These are phyloP conservation scores for Rhopilema esculentum DNA, from an alignment of 30 jellyfish, hydroid and myxozoan species.

Conservation along the genomic window DNA sequence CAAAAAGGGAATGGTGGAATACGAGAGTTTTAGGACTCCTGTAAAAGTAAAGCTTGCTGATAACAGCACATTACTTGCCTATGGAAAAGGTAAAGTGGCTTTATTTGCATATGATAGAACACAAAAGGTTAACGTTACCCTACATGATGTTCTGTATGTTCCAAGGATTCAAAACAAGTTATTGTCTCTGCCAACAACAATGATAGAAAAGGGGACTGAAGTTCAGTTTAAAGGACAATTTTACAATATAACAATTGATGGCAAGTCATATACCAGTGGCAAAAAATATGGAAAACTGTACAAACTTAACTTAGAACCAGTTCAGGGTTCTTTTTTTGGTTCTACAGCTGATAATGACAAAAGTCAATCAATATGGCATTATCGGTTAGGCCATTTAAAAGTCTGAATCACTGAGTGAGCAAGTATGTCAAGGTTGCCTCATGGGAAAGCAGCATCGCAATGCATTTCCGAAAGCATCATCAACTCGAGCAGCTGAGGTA, in stretches of 20 bases:
- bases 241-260: constrained; percentile 37
- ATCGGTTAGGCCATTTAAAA: constrained; percentile 9
- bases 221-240: too few relatives aligned
- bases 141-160: constrained; percentile 47
- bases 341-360: not conserved
- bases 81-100: constrained; percentile 2
- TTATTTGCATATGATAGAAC: constrained; percentile 20
- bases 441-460: too few relatives aligned
- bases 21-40: too few relatives aligned
- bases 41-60: too few relatives aligned
- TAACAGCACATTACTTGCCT: too few relatives aligned
- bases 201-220: constrained; percentile 34
- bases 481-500: too few relatives aligned
- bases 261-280: constrained; percentile 8
- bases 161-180: constrained; percentile 47
- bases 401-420: too few relatives aligned
- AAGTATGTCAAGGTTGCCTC: too few relatives aligned
- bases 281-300: constrained; percentile 38
- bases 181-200: constrained; percentile 28
- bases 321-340: constrained; percentile 1
- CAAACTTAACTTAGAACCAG: too few relatives aligned
- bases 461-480: too few relatives aligned
- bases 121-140: constrained; percentile 5
- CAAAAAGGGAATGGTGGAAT: constrained; percentile 25
- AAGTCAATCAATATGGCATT: constrained; percentile 13